These are phyloP conservation scores for Xiphorhynchus elegans DNA, from an alignment of 2,113 vertebrate species.

Conservation along the genomic window DNA sequence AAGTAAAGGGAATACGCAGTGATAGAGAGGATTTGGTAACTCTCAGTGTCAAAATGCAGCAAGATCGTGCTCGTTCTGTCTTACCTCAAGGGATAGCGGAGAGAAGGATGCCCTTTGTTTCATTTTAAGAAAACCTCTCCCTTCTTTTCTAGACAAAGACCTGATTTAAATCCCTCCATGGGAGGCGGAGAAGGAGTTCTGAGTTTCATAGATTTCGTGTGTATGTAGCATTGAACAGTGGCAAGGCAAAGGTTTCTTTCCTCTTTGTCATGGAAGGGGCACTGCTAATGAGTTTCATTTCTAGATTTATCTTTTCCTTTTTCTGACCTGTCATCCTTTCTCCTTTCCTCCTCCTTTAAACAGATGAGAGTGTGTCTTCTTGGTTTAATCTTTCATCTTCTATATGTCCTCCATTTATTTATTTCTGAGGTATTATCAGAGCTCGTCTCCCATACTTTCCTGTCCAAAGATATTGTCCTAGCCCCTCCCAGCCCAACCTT, in stretches of 20 bases:
- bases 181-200: neutral
- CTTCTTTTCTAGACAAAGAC: constrained; percentile 1
- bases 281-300: neutral
- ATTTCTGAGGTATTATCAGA: neutral
- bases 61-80: neutral
- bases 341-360: neutral
- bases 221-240: neutral
- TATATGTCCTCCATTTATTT: neutral
- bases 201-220: neutral
- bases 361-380: neutral
- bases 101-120: constrained; percentile 4
- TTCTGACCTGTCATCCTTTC: neutral
- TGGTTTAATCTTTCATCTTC: neutral
- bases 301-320: neutral
- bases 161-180: neutral
- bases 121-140: neutral
- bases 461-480: neutral
- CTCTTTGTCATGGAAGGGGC: neutral
- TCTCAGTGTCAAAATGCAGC: neutral
- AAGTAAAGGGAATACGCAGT: constrained; percentile 53
- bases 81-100: constrained; percentile 1
- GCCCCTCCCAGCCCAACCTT: neutral
- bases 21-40: constrained; percentile 60
- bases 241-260: neutral
- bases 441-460: neutral